phyloP scores from a whole-genome alignment of 2,888 invertebrate genomes.

The Mechanitis mazaeus region DNA sequence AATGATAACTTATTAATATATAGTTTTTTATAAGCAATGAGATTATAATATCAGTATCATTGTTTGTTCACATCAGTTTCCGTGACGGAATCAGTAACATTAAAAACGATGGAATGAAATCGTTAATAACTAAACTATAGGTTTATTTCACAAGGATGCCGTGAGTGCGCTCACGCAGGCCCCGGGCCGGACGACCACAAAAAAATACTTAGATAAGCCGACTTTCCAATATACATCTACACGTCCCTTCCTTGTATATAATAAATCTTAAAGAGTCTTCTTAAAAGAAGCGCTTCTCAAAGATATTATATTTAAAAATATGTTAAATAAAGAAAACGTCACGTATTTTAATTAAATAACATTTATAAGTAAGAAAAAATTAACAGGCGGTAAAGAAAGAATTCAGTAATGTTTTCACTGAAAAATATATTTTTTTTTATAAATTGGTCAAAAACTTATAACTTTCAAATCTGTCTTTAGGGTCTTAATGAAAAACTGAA shows the following conservation, averaged over 20 bases:
- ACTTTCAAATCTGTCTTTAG: too few species aligned
- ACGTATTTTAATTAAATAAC: too few species aligned
- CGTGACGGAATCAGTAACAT: slow-evolving; percentile 2
- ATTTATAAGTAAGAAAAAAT: too few species aligned
- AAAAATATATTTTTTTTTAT: too few species aligned
- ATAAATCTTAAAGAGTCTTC: slow-evolving; percentile 72
- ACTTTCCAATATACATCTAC: slow-evolving; percentile 72
- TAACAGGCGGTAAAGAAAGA: too few species aligned
- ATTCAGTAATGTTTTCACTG: too few species aligned
- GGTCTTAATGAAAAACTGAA: too few species aligned
- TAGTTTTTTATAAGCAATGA: too few species aligned
- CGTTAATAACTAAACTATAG: slow-evolving; percentile 7
- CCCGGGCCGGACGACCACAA: slow-evolving; percentile 50
- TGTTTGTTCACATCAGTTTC: slow-evolving; percentile 2
- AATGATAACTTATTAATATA: too few species aligned
- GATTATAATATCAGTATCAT: neutral
- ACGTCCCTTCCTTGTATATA: slow-evolving; percentile 68
- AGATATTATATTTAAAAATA: slow-evolving; percentile 28
- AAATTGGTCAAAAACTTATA: too few species aligned
- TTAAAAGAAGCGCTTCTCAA: slow-evolving; percentile 52
- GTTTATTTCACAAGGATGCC: slow-evolving; percentile 17
- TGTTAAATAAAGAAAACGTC: too few species aligned
- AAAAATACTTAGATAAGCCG: slow-evolving; percentile 70
- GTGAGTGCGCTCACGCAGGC: slow-evolving; percentile 26
- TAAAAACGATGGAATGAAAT: slow-evolving; percentile 3